Base-by-base conservation (phyloP, 2,888 invertebrate species). In the Ennomos quercinarius region DNA sequence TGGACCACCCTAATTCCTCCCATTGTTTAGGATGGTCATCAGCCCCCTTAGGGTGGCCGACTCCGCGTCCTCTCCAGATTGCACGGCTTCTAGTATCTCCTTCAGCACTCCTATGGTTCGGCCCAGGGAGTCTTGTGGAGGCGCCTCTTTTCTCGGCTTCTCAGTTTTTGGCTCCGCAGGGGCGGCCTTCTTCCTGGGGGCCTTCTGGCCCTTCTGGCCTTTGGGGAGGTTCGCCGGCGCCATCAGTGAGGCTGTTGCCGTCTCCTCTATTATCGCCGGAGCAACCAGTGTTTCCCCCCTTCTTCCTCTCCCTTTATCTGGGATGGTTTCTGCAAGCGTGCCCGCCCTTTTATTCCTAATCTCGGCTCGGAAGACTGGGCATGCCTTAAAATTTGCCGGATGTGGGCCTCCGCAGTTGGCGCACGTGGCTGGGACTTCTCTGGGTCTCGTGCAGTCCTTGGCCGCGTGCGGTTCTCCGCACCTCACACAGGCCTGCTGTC, bases 351-450 rank as follows among this genome's bases (percentile, higher is more conserved):
- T 60, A 44, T 66, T 64, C 0, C 61, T n/a, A 0, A 44, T 27
- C 45, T 69, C 65, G 10, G 13, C 27, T 0, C 10, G 12, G 12
- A 47, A 63, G 0, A 58, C 57, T 0, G 67, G 68, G 55, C 73
- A 73, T 0, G 43, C 4, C 0, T 47, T 27, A 41, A 56, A 35
- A 55, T 64, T 66, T 0, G 71, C 64, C 0, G 64, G 56, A 45
- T 69, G 66, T 0, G 48, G 17, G 0, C 57, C 69, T 1, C 56
- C 53, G 49, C 66, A 67, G 38, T 68, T 70, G 0, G 55, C 64
- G 44, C 67, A 68, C 0, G 63, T 67, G 0, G 63, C 39, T 0
- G 61, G 56, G 1, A 64, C 58, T 9, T 62, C 58, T 0, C 9
- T 11, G 0, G 66, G 65, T 1, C 69, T 41, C 0, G 63, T 34